Base-by-base conservation (phyloP, 2,113 vertebrate species). In the Pseudolaguvia tuberculata region DNA sequence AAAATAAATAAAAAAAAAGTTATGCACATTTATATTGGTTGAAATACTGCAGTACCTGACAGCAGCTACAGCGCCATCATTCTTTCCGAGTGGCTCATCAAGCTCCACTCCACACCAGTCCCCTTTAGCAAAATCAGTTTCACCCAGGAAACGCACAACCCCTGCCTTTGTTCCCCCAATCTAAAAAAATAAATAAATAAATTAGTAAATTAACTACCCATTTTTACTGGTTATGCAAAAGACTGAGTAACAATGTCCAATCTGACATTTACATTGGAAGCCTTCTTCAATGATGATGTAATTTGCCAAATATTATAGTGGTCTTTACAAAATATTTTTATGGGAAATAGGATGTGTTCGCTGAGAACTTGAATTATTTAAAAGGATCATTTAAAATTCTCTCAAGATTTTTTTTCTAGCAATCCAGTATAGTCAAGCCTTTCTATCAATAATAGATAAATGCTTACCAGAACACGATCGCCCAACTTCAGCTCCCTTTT, bases 41-140 rank as follows among this genome's bases (percentile, higher is more conserved):
- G 17, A 14, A 17, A 27, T 45, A 12, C 15, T 39, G 59, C 47
- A 15, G 6, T 80, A 98, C 97, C 97, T 95, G 2, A 93, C 95
- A 83, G 96, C 95, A 58, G 97, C 96, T 58, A 99, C 96, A 0
- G 96, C 95, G 18, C 97, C 97, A 5, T 99, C 97, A 0, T 99
- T 99, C 87, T 99, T 99, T 35, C 97, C 97, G n/a, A 99, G 89
- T 0, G 97, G 97, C 47, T 99, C 97, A 15, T 99, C 97, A 63
- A 99, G 83, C 71, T 99, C 97, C 18, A 99, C 96, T 0, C 97
- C 96, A 35, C 97, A 99, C 97, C 97, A 99, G 1, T 98, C 96
- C 20, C 97, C 97, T 85, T 99, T 99, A 11, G 96, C 95, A 80
- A 99, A 99, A 84, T 99, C 96, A 0, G 97, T 96, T 85, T 98